Percentiles rank a stretch among this genome's conserved stretches.
phyloP scores from a whole-genome alignment of 2,888 invertebrate species.

The Drosophila mercatorum region DNA sequence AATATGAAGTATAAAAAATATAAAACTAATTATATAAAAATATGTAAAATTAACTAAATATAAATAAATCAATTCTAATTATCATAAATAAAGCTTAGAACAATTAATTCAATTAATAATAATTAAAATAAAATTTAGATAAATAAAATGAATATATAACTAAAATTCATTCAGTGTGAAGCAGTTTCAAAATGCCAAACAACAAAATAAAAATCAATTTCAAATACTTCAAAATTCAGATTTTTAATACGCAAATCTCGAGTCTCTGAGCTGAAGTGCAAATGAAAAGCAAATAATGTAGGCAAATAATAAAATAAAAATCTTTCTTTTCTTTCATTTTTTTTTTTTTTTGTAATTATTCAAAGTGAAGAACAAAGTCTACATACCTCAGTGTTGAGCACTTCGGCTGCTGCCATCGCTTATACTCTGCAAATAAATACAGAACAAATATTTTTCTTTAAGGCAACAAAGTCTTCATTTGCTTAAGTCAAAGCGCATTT shows the following conservation, averaged over 20 bases:
- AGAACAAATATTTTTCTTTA: constrained; percentile 5
- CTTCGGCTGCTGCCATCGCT: not conserved
- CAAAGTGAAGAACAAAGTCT: not conserved
- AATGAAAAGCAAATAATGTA: constrained; percentile 16
- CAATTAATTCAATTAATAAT: not conserved
- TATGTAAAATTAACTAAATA: not conserved
- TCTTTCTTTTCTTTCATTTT: not conserved
- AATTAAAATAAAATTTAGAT: too few species aligned
- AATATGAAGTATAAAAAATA: too few species aligned
- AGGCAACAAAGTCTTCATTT: not conserved
- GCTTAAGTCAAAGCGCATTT: constrained; percentile 3
- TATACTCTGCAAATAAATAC: not conserved
- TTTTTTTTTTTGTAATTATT: not conserved
- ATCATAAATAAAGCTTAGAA: not conserved
- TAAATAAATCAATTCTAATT: not conserved
- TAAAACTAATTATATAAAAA: too few species aligned
- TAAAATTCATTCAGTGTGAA: not conserved
- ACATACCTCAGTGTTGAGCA: not conserved
- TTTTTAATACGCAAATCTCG: not conserved
- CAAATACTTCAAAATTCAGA: not conserved
- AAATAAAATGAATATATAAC: not conserved
- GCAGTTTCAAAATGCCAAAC: too few species aligned
- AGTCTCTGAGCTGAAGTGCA: constrained; percentile 9
- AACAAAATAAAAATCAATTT: constrained; percentile 5
- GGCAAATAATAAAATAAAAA: not conserved